Evolutionary conservation across 2,888 invertebrate species (phyloP), one percentile per base, ranked within the genome.

Genomic region (Myathropa florea): DNA sequence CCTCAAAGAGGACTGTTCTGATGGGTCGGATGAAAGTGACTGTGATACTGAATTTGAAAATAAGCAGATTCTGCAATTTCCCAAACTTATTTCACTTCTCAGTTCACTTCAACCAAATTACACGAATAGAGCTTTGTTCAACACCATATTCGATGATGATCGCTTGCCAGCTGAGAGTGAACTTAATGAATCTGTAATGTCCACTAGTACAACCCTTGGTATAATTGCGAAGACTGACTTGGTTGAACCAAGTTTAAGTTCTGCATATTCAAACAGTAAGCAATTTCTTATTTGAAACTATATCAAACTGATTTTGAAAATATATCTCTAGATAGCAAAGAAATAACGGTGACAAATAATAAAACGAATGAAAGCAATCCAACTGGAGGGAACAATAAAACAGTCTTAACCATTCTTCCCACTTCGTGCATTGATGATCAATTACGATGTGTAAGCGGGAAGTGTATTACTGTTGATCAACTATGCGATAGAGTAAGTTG

Each of bases 391-490:
- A 24, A 46, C 6, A 7, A 46, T 18, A 18, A 46, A 18, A 12
- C 46, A 55, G 59, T 14, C 28, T 61, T 60, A 61, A 81, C 4
- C 10, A n/a, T 64, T 24, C 46, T 33, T 7, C 10, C 46, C 24
- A 14, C 64, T 12, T 10, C 83, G 7, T 95, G 93, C 90, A 94
- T 93, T 0, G 92, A 91, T 71, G 93, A 94, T 0, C 94, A 95
- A 89, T 91, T 95, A 67, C 93, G 95, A 75, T 95, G 95, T 89
- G 94, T 95, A 4, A 95, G 95, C 89, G 95, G 95, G 28, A 93
- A 94, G 82, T 95, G 95, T 90, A 95, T 95, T 88, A 94, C 94
- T 0, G 93, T 95, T 21, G 93, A 94, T 9, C 95, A 95, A 88
- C 93, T 95, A 33, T 95, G 95, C 89, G 95, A 95, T 90, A 93